A percentile compares a stretch with the other conserved stretches of the same genome.
Evolutionary conservation across 2,797 vertebrate species (phyloP).

Genomic region (Buceros bicornis): DNA sequence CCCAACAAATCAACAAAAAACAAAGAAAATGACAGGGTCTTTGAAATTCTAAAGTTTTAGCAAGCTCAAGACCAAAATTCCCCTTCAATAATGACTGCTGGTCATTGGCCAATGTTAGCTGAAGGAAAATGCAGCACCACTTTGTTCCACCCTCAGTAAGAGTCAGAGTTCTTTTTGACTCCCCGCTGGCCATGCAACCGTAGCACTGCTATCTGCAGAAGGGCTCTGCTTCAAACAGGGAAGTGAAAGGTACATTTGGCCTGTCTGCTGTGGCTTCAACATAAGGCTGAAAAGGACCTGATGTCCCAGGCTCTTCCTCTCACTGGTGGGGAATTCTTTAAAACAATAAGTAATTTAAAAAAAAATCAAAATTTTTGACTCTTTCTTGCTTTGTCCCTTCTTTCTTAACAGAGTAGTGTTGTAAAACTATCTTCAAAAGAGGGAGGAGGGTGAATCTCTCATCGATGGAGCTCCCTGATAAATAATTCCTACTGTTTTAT

Average conservation of each 20-base stretch:
- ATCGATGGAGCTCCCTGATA: background rate
- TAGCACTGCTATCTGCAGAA: background rate
- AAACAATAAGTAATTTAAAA: background rate
- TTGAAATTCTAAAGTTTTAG: background rate
- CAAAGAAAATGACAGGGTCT: background rate
- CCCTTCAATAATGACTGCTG: background rate
- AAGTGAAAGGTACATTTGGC: background rate
- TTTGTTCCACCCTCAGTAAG: background rate
- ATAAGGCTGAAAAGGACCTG: background rate
- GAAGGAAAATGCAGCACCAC: background rate
- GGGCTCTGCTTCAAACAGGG: background rate
- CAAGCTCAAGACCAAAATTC: background rate
- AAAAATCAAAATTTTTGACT: background rate
- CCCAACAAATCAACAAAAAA: accelerated
- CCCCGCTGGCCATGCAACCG: background rate
- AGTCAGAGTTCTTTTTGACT: background rate
- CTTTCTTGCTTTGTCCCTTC: background rate
- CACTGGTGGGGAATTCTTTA: background rate
- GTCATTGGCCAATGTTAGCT: background rate
- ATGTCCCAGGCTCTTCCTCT: background rate
- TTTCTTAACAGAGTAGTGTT: background rate
- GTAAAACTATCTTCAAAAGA: background rate
- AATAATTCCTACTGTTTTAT: background rate
- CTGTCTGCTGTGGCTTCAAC: background rate
- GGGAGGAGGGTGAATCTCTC: background rate